phyloP scores from a whole-genome alignment of 2,797 vertebrate species.

The Sebastes variabilis region DNA sequence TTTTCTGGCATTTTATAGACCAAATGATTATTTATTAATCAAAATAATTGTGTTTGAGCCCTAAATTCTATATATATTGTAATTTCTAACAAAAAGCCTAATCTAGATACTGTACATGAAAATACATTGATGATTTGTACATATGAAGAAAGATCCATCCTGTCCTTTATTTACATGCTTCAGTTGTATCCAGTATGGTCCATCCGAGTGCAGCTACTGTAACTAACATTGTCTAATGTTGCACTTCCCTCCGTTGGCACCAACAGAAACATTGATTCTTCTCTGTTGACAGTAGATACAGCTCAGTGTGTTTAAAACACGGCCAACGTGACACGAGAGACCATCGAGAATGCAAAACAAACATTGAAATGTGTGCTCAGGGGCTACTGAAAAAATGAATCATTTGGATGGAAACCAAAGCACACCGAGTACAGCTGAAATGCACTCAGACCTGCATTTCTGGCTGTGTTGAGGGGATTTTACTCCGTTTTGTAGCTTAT shows the following conservation, averaged over 20 bases:
- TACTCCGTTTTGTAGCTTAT: background rate
- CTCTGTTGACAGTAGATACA: slow-evolving; percentile 45
- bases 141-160: background rate
- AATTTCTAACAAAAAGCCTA: background rate
- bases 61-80: background rate
- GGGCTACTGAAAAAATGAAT: background rate
- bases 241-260: slow-evolving; percentile 20
- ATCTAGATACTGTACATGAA: background rate
- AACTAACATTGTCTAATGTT: slow-evolving; percentile 40
- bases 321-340: background rate
- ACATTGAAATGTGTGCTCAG: slow-evolving; percentile 29
- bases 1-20: background rate
- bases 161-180: background rate
- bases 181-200: background rate
- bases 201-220: slow-evolving; percentile 26
- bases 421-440: background rate
- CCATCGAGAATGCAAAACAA: slow-evolving; percentile 19
- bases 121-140: background rate
- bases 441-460: background rate
- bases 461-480: background rate
- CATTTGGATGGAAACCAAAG: slow-evolving; percentile 14
- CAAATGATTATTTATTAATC: background rate
- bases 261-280: slow-evolving; percentile 26
- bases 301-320: slow-evolving; percentile 34
- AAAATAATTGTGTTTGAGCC: background rate